Percentiles rank a stretch among this genome's conserved stretches.
phyloP scores from a whole-genome alignment of 2,797 vertebrate species.

The Chelonia mydas region DNA sequence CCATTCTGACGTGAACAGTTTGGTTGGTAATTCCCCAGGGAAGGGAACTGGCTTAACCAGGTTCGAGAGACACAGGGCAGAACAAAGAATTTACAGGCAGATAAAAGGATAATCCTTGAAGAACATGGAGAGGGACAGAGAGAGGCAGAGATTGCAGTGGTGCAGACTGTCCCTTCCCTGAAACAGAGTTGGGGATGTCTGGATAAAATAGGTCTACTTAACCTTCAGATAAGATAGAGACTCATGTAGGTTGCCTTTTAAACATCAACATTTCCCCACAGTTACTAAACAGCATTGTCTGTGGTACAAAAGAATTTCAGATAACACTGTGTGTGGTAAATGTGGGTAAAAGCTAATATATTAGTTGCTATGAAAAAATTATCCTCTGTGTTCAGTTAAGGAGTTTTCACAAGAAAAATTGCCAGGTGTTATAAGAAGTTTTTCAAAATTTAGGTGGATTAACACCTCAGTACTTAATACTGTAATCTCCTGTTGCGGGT shows the following conservation, averaged over 20 bases:
- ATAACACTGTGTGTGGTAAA: background rate
- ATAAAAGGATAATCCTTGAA: background rate
- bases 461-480: constrained; percentile 10
- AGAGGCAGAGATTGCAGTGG: rapidly evolving
- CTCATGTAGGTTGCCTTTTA: rapidly evolving
- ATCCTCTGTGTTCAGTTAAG: background rate
- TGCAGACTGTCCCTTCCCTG: background rate
- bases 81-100: background rate
- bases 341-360: background rate
- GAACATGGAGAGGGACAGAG: background rate
- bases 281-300: background rate
- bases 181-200: background rate
- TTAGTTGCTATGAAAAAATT: background rate
- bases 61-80: background rate
- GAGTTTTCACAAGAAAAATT: constrained; percentile 2
- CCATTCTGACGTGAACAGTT: background rate
- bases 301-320: background rate
- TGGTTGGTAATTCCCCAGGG: background rate
- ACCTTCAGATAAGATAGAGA: background rate
- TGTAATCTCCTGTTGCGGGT: constrained; percentile 69
- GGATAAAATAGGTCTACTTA: background rate
- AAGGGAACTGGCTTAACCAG: background rate
- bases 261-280: background rate
- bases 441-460: constrained; percentile 60
- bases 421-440: constrained; percentile 36